Base-by-base conservation (phyloP, 2,888 invertebrate genomes). In the Lottia scabra region DNA sequence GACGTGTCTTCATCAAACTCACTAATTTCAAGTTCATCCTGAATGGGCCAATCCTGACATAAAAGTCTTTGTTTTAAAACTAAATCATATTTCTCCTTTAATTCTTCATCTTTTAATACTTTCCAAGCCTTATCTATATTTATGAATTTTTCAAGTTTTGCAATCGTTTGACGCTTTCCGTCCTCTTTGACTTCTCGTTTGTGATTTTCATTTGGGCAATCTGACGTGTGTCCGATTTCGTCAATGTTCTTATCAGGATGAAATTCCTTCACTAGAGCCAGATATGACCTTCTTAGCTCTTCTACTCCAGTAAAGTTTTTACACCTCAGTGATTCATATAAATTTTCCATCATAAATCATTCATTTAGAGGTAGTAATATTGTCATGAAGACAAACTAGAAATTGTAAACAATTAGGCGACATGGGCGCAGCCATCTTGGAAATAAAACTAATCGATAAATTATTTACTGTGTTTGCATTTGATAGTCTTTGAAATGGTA, bases 1-100 rank as follows among this genome's bases (percentile, higher is more conserved):
- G 74, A 81, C 10, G 67, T 43, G 12, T 74, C 63, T 2, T 76
- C 72, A 56, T 75, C 67, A 79, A 86, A 85, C 10, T 85, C 85
- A 5, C 78, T 78, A 69, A 86, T 74, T 10, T 78, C 74, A 30
- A 87, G 79, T 30, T 79, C 79, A 30, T 87, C 86, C 63, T 87
- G 87, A 46, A 87, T 80, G 0, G 87, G 87, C 74, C 82, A 81
- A 4, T 84, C 79, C 65, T 85, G 85, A 5, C 79, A 79, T 10
- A 84, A 65, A 67, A 81, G 80, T 44, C 84, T 74, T 63, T 86
- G 82, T 16, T 80, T 75, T 85, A 85, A 86, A 63, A 76, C 78
- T 2, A 80, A 75, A 74, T 87, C 84, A 76, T 79, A 87, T 64
- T 83, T 79, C 63, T 82, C 71, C 12, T 84, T 78, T 48, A 84